Evolutionary conservation across 2,113 vertebrate species (phyloP).

Genomic region (Hyla sarda): DNA sequence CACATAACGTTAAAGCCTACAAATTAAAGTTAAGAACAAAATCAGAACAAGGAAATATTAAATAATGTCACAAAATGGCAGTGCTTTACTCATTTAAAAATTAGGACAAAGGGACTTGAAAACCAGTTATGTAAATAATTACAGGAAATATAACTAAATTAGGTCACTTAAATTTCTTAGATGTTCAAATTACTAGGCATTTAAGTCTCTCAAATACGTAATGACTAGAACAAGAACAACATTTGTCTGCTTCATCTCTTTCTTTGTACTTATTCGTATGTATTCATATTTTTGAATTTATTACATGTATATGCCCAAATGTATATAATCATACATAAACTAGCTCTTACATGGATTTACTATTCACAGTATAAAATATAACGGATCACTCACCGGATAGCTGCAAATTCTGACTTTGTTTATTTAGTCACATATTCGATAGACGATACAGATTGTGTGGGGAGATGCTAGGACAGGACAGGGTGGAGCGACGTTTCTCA

Average conservation of each 20-base stretch:
- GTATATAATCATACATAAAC: too few species aligned
- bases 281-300: background rate
- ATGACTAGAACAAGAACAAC: background rate
- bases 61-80: background rate
- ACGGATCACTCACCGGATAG: too few species aligned
- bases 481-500: too few species aligned
- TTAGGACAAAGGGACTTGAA: slow-evolving; percentile 5
- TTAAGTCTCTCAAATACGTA: background rate
- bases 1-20: background rate
- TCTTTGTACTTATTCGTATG: background rate
- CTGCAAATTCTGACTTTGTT: too few species aligned
- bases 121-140: background rate
- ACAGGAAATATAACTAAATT: background rate
- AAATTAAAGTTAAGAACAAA: slow-evolving; percentile 16
- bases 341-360: too few species aligned
- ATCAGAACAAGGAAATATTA: background rate
- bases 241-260: background rate
- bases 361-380: too few species aligned
- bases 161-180: background rate
- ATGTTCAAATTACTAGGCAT: slow-evolving; percentile 18
- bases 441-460: too few species aligned
- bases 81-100: background rate
- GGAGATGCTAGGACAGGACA: too few species aligned
- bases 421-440: too few species aligned
- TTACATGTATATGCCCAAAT: background rate